Base-by-base conservation (phyloP, 2,113 vertebrate species). In the Catagonus wagneri region DNA sequence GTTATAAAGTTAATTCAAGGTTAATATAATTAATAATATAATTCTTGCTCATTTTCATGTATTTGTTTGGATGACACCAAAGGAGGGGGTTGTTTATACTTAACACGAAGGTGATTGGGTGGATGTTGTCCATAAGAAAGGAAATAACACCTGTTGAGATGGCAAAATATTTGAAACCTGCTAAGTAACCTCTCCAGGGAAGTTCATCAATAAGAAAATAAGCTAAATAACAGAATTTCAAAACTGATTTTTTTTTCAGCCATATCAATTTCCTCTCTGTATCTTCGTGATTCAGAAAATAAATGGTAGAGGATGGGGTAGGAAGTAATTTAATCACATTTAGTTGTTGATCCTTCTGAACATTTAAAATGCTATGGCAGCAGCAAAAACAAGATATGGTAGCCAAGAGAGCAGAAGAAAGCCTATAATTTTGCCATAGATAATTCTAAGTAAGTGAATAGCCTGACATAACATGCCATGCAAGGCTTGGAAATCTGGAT, bases 241-340 rank as follows among this genome's bases (percentile, higher is more conserved):
- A 89, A 81, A 32, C 25, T 65, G 7, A 61, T 1, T 54, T 32
- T 20, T 8, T 81, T 85, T 85, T 52, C 85, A 69, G 19, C 22
- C 11, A 17, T 10, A 50, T n/a, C 54, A 32, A 2, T 88, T 34
- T 83, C 34, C 19, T 71, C 20, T 75, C 25, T 61, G 7, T 19
- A 34, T 76, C 39, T 94, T 88, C 88, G 76, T 69, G n/a, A 80
- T 65, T 91, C 39, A 65, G 22, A 94, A 91, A 76, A 66, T 75
- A 74, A 63, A 60, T 69, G 9, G 14, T 71, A 14, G 13, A 78
- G 52, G 19, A 52, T 78, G 17, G 13, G 14, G 14, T 10, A 19
- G 1, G 54, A 52, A 69, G 52, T 19, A 80, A 74, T 65, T 89
- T 66, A 60, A 52, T 58, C 44, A 61, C 50, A 39, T 13, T 90